Base-by-base conservation (phyloP, 2,888 invertebrate species). In the Megaustenia siamemsis region DNA sequence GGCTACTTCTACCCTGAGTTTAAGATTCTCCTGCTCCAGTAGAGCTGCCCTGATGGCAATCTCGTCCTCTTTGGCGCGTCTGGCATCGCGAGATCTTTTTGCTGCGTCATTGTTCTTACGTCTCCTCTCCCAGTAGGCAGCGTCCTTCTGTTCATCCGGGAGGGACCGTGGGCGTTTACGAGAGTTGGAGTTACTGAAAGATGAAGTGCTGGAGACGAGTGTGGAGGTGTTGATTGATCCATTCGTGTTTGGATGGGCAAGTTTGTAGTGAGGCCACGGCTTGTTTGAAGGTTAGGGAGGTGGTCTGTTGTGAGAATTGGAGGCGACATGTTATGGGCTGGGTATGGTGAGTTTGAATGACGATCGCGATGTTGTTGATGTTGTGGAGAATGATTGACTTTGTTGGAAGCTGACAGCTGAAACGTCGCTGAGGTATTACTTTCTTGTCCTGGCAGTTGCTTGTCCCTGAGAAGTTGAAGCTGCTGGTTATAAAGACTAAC, bases 51-150 rank as follows among this genome's bases (percentile, higher is more conserved):
- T 95, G 66, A 98, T 96, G 0, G 98, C 97, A 79, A 98, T 96
- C 90, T 98, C 97, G 89, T 98, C 97, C 93, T 99, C 98, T 90
- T 98, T 97, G 69, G 97, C 96, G 89, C 98, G 95, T 85, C 99
- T 95, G 0, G 97, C 96, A 91, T 99, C 98, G 4, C 99, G 95
- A 0, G 98, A 98, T 89, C 98, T 95, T 94, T 99, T 99, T 0
- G 99, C 99, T 0, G 99, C 98, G 87, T 96, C 97, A 93, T 99
- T 99, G 94, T 99, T 99, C 92, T 97, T 97, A 88, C 97, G 96
- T 18, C 98, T 95, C 83, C 98, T 96, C 90, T 97, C 98, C 95
- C 96, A 96, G 93, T 99, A 99, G 0, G 96, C 96, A 4, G 97
- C 96, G 92, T 98, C 97, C 90, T 97, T 95, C 83, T 93, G 90